Percentiles rank a stretch among this genome's conserved stretches.
These are phyloP conservation scores for Halyomorpha halys DNA, from an alignment of 1,140 invertebrate species.

Conservation along the genomic window DNA sequence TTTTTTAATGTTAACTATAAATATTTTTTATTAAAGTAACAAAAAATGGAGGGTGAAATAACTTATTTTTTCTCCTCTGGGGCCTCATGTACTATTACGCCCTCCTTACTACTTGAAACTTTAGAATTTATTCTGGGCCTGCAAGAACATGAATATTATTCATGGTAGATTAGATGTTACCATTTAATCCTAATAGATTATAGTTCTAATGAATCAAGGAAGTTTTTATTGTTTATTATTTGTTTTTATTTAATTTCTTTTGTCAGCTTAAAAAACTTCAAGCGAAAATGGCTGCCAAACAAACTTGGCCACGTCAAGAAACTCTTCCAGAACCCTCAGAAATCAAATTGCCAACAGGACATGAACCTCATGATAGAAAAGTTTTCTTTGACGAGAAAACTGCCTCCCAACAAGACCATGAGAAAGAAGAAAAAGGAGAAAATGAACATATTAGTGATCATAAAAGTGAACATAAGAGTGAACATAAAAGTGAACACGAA, in stretches of 20 bases:
- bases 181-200: neutral
- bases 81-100: too few relatives aligned
- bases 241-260: neutral
- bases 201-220: neutral
- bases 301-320: slow-evolving; percentile 6
- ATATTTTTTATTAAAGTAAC: too few relatives aligned
- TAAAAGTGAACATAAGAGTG: too few relatives aligned
- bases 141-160: too few relatives aligned
- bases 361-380: too few relatives aligned
- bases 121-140: too few relatives aligned
- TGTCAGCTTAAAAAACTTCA: neutral
- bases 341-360: neutral
- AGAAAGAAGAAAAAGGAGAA: neutral
- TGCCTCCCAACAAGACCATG: neutral
- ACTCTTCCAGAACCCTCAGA: neutral
- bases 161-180: too few relatives aligned
- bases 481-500: neutral
- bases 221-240: neutral
- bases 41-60: too few relatives aligned
- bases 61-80: too few relatives aligned
- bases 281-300: neutral
- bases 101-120: too few relatives aligned
- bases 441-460: neutral
- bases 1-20: too few relatives aligned
- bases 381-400: neutral